Percentiles rank a stretch among this genome's conserved stretches.
Conservation (phyloP, 2,113 vertebrate genomes). For the Tachycineta bicolor region DNA sequence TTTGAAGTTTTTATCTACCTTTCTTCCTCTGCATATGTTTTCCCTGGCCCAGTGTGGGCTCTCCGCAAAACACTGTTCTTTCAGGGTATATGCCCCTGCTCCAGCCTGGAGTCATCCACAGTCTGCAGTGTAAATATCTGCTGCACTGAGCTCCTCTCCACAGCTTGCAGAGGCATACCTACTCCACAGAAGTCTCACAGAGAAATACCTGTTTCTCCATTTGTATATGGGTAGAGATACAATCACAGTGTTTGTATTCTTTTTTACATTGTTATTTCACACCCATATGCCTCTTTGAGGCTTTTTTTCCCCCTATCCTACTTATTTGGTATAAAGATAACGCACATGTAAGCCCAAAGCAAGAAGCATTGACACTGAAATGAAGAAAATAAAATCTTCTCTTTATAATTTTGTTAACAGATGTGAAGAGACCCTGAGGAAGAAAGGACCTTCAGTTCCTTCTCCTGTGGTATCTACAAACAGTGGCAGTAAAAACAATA, state of each 20-base stretch:
- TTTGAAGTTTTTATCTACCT: not conserved
- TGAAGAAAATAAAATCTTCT: not conserved
- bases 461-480: not conserved
- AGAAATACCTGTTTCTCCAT: not conserved
- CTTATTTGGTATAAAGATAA: not conserved
- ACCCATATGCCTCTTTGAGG: not conserved
- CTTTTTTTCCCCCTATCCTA: not conserved
- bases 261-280: not conserved
- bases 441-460: not conserved
- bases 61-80: not conserved
- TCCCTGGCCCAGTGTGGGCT: accelerated
- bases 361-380: not conserved
- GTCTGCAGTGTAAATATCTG: not conserved
- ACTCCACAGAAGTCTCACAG: not conserved
- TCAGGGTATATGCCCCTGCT: not conserved
- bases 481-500: not conserved
- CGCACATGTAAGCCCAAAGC: not conserved
- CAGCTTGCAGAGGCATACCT: not conserved
- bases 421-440: not conserved
- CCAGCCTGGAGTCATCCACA: not conserved
- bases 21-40: not conserved
- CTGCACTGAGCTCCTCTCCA: not conserved
- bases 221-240: not conserved
- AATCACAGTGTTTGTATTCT: not conserved
- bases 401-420: not conserved